Evolutionary conservation across 2,888 invertebrate genomes (phyloP).

Genomic region (Nebria brevicollis): DNA sequence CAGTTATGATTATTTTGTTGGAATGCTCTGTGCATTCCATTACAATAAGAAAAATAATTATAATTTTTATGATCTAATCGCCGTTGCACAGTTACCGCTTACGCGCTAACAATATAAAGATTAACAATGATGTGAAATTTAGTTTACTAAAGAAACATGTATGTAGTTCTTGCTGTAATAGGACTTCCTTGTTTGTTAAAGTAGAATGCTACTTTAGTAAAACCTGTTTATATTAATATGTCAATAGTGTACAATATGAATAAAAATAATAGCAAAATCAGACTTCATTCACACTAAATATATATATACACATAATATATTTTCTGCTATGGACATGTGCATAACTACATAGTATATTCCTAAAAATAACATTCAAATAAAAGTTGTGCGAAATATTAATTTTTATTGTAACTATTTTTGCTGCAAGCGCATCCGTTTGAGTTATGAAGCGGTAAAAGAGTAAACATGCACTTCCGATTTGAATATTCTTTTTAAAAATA

Average conservation of each 20-base stretch:
- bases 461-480: background rate
- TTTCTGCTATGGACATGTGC: too few relatives aligned
- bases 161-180: background rate
- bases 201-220: slow-evolving; percentile 15
- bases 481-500: too few relatives aligned
- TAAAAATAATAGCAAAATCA: background rate
- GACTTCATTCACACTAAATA: background rate
- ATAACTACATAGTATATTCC: too few relatives aligned
- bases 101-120: slow-evolving; percentile 10
- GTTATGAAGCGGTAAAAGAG: too few relatives aligned
- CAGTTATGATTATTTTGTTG: slow-evolving; percentile 8
- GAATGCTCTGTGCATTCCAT: slow-evolving; percentile 24
- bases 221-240: background rate
- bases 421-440: too few relatives aligned
- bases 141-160: slow-evolving; percentile 4
- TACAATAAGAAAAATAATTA: slow-evolving; percentile 23
- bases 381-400: too few relatives aligned
- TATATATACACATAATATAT: too few relatives aligned
- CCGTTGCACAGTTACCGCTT: slow-evolving; percentile 20
- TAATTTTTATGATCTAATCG: slow-evolving; percentile 26
- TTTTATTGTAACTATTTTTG: too few relatives aligned
- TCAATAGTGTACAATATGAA: background rate
- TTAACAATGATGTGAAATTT: slow-evolving; percentile 27
- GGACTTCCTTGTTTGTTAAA: slow-evolving; percentile 7
- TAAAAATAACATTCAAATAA: too few relatives aligned